Evolutionary conservation across 2,888 invertebrate species (phyloP), one percentile per base, ranked within the genome.

Genomic region (Scaptomyza polygonia): DNA sequence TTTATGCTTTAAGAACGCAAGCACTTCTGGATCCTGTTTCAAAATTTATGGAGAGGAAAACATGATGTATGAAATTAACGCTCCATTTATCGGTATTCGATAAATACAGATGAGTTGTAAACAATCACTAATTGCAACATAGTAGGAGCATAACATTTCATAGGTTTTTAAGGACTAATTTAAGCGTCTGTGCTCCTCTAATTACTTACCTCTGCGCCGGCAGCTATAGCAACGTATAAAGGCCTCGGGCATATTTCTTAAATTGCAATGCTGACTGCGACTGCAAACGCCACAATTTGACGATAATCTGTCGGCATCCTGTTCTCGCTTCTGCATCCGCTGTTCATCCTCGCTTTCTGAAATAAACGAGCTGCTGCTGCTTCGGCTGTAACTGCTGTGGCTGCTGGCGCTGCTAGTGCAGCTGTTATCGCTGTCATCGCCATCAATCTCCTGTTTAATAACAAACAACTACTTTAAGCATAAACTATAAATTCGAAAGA

Each of bases 161-260:
- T n/a, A 21, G 4, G 21, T 21, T 21, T n/a, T 21, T 21, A 21
- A 21, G 21, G 21, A 21, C 25, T 25, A 5, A 25, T 25, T 5
- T 4, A 25, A 25, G 5, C 5, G 1, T 4, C 4, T 25, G 5
- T 25, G 25, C 25, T 25, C 25, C 25, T 5, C 12, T 32, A 12
- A 11, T 32, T n/a, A 44, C 72, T 65, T 89, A 94, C 94, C 92
- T 88, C 93, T 93, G 44, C 93, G 92, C 72, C 93, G 92, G 86
- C 94, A 94, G 66, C 92, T 92, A 69, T 93, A 92, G 90, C 94
- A 94, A 72, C 93, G 93, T 73, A 94, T 93, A 91, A 94, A 94
- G 64, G 93, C 90, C 90, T 94, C 94, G 79, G 94, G 93, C 84
- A 93, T 92, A 88, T 93, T 92, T 86, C 92, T 92, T 65, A 93